Conservation (phyloP, 2,888 invertebrate genomes). For the Dorcus parallelipipedus region DNA sequence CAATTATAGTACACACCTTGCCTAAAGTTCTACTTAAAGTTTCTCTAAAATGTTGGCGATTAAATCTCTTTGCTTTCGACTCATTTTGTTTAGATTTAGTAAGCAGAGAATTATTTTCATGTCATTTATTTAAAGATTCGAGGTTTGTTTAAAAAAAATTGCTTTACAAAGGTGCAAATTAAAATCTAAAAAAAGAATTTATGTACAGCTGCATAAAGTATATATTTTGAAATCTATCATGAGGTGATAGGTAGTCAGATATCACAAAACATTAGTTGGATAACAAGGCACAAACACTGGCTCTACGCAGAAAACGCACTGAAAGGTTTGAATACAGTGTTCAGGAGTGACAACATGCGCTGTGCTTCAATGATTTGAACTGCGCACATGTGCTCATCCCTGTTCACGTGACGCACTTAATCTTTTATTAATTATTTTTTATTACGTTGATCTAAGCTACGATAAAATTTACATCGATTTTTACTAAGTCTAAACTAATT, state of each 20-base stretch:
- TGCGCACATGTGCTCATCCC: neutral
- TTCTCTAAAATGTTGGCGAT: no score
- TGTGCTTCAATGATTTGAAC: no score
- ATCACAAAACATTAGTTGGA: constrained; percentile 47
- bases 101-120: no score
- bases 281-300: constrained; percentile 49
- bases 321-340: neutral
- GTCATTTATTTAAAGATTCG: no score
- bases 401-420: constrained; percentile 5
- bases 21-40: no score
- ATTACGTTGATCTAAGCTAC: constrained; percentile 18
- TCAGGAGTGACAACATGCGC: no score
- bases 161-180: no score
- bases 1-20: no score
- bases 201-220: neutral
- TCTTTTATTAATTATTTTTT: constrained; percentile 8
- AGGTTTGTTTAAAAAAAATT: no score
- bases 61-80: no score
- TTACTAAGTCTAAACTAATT: neutral
- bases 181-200: no score
- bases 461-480: constrained; percentile 22
- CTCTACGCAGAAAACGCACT: constrained; percentile 40
- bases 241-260: constrained; percentile 47
- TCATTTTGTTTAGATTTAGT: no score
- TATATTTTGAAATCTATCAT: constrained; percentile 46